These are phyloP conservation scores for Mesembrinibis cayennensis DNA, from an alignment of 2,113 vertebrate species.

Conservation along the genomic window DNA sequence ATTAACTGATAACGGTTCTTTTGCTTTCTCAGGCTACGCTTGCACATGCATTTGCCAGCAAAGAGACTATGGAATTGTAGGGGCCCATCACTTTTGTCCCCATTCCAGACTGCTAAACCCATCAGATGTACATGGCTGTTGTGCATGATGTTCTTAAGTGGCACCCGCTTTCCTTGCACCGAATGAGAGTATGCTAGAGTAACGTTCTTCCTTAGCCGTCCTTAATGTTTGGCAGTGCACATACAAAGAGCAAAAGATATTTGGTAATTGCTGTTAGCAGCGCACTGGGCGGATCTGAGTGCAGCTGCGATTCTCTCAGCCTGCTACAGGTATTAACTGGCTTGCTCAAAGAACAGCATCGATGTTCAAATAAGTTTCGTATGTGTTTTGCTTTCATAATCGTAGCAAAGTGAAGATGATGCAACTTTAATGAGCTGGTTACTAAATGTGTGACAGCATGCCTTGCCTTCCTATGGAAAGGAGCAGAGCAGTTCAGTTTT, in stretches of 20 bases:
- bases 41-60: neutral
- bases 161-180: constrained; percentile 79
- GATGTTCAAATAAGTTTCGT: rapidly evolving
- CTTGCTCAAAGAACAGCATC: neutral
- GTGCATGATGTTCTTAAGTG: constrained; percentile 83
- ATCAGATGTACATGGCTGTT: constrained; percentile 77
- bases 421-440: neutral
- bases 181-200: constrained; percentile 32
- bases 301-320: neutral
- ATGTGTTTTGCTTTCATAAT: neutral
- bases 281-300: neutral
- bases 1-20: rapidly evolving
- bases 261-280: neutral
- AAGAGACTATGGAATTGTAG: neutral
- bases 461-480: neutral
- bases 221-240: neutral
- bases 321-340: neutral
- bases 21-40: neutral
- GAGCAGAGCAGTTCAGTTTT: neutral
- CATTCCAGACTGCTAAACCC: constrained; percentile 89
- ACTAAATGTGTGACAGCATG: neutral
- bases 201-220: neutral
- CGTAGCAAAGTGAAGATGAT: neutral
- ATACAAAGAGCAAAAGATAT: neutral
- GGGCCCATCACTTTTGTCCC: neutral